Percentiles rank a stretch among this genome's conserved stretches.
Conservation (phyloP, 35 echinoderm and acorn worm species). For the Diadema setosum region DNA sequence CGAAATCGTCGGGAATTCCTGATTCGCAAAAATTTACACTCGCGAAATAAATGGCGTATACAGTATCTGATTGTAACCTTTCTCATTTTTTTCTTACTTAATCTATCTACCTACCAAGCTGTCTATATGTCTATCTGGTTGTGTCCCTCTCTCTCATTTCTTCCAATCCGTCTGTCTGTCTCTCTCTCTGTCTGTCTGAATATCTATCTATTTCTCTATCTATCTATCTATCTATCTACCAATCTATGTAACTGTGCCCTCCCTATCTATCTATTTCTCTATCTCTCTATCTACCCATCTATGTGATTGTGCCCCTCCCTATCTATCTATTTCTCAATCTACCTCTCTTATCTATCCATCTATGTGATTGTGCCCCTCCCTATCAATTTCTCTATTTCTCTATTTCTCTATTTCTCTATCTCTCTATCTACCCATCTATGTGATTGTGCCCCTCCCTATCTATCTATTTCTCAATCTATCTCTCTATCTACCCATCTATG, state of each 20-base stretch:
- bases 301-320: background rate
- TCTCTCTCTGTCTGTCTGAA: background rate
- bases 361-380: too few relatives aligned
- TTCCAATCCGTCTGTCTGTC: background rate
- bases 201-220: background rate
- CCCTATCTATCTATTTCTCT: background rate
- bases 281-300: background rate
- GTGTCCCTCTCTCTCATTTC: background rate
- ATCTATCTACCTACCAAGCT: too few relatives aligned
- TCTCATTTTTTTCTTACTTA: too few relatives aligned
- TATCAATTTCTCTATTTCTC: background rate
- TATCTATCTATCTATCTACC: background rate
- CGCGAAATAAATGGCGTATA: too few relatives aligned
- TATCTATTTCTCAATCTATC: background rate
- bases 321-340: background rate
- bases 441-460: background rate
- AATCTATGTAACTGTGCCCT: background rate
- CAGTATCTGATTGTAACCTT: too few relatives aligned
- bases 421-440: background rate
- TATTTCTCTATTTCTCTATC: background rate
- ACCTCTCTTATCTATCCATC: background rate
- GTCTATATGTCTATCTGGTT: too few relatives aligned
- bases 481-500: background rate
- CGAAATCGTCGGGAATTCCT: too few relatives aligned
- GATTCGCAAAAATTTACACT: too few relatives aligned